phyloP scores from a whole-genome alignment of 2,888 invertebrate genomes.

The Girardia tigrina region DNA sequence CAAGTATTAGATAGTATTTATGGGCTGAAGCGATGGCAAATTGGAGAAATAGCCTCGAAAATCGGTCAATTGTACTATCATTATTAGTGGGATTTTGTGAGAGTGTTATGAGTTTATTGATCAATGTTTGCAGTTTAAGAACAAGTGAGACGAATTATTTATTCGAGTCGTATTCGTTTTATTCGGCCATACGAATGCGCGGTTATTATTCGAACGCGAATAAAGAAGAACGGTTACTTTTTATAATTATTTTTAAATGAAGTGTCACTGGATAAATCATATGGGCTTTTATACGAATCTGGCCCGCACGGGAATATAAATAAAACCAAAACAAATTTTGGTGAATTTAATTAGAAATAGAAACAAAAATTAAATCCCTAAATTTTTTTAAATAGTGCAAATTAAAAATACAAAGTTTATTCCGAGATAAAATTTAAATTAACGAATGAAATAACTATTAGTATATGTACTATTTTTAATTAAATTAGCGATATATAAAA shows the following conservation, averaged over 20 bases:
- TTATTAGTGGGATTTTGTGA: constrained; percentile 62
- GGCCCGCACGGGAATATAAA: too few species aligned
- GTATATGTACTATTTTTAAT: too few species aligned
- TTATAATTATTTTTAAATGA: not conserved
- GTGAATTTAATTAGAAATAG: too few species aligned
- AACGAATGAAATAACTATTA: too few species aligned
- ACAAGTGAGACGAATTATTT: constrained; percentile 90
- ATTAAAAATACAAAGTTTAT: too few species aligned
- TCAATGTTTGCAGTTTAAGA: constrained; percentile 60
- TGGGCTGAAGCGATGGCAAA: constrained; percentile 89
- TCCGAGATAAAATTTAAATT: too few species aligned
- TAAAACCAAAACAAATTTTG: too few species aligned
- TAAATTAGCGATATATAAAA: too few species aligned
- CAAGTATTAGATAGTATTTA: constrained; percentile 76
- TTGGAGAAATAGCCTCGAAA: constrained; percentile 92
- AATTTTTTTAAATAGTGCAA: too few species aligned
- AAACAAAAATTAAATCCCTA: too few species aligned
- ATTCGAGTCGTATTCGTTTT: constrained; percentile 87
- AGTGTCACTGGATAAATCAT: not conserved
- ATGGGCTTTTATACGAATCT: too few species aligned
- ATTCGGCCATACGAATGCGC: constrained; percentile 78
- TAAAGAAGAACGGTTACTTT: constrained; percentile 67
- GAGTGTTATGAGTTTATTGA: not conserved
- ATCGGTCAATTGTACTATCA: constrained; percentile 95
- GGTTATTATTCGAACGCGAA: constrained; percentile 82